Conservation (phyloP, 2,797 vertebrate species). For the Odontamblyopus lacepedii region DNA sequence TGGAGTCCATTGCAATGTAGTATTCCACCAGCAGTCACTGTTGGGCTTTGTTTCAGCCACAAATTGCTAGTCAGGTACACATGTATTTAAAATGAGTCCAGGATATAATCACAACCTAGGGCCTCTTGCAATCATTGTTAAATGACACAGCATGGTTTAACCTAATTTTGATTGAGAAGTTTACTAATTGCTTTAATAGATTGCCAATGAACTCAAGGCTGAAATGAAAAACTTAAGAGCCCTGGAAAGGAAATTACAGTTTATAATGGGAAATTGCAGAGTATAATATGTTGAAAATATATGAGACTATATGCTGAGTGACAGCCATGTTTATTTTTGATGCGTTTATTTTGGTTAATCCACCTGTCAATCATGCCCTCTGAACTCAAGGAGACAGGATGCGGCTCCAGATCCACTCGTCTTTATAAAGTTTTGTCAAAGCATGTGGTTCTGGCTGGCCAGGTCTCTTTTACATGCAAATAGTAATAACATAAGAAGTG, state of each 20-base stretch:
- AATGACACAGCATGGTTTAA: conserved; percentile 31
- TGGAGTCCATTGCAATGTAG: too few relatives aligned
- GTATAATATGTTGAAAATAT: not conserved
- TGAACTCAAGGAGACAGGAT: too few relatives aligned
- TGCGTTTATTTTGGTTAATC: too few relatives aligned
- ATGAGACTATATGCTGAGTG: not conserved
- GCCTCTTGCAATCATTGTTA: conserved; percentile 19
- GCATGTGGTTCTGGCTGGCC: too few relatives aligned
- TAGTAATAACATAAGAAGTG: not conserved
- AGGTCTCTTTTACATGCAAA: not conserved
- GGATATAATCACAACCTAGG: not conserved
- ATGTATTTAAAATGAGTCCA: not conserved
- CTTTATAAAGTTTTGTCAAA: too few relatives aligned
- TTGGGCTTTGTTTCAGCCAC: not conserved
- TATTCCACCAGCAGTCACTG: too few relatives aligned
- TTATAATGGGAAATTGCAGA: too few relatives aligned
- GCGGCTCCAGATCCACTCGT: too few relatives aligned
- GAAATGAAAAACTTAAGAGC: conserved; percentile 11
- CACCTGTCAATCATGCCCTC: too few relatives aligned
- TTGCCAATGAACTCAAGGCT: conserved; percentile 11
- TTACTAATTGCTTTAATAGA: conserved; percentile 13
- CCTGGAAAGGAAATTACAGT: not conserved
- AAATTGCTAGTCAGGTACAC: conserved; percentile 13
- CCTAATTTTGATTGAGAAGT: conserved; percentile 15
- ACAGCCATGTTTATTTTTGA: too few relatives aligned